Percentiles rank a stretch among this genome's conserved stretches.
These are phyloP conservation scores for Ammodytes marinus DNA, from an alignment of 2,113 vertebrate genomes.

Conservation along the genomic window DNA sequence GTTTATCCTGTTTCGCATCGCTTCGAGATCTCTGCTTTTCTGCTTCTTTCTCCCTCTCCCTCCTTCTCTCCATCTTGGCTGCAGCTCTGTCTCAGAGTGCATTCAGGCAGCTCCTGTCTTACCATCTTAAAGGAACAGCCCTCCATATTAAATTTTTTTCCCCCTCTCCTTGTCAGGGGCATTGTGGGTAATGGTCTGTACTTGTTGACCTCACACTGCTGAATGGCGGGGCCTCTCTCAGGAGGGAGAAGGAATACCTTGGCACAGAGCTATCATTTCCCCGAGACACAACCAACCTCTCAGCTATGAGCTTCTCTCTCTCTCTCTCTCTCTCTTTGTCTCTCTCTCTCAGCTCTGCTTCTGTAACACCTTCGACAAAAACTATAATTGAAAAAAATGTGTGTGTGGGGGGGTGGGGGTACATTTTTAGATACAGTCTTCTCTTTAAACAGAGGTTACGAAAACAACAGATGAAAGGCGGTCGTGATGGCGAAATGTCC, in stretches of 20 bases:
- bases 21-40: conserved; percentile 43
- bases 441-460: neutral
- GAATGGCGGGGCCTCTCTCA: conserved; percentile 79
- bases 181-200: conserved; percentile 86
- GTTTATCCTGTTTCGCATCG: conserved; percentile 44
- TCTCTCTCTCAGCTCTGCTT: conserved; percentile 23
- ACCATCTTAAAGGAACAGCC: conserved; percentile 90
- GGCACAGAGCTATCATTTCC: conserved; percentile 77
- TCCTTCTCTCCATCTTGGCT: conserved; percentile 76
- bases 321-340: neutral
- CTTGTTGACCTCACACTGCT: conserved; percentile 83
- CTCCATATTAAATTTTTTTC: conserved; percentile 72
- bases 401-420: neutral
- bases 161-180: conserved; percentile 58
- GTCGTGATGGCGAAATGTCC: neutral
- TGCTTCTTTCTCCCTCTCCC: conserved; percentile 48
- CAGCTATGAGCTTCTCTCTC: conserved; percentile 56
- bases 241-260: conserved; percentile 80
- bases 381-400: neutral
- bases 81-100: conserved; percentile 82
- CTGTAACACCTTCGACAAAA: conserved; percentile 17
- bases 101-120: conserved; percentile 91
- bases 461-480: neutral
- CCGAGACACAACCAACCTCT: conserved; percentile 67
- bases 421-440: neutral